Base-by-base conservation (phyloP, 2,797 vertebrate genomes). In the Clarias pachynema region DNA sequence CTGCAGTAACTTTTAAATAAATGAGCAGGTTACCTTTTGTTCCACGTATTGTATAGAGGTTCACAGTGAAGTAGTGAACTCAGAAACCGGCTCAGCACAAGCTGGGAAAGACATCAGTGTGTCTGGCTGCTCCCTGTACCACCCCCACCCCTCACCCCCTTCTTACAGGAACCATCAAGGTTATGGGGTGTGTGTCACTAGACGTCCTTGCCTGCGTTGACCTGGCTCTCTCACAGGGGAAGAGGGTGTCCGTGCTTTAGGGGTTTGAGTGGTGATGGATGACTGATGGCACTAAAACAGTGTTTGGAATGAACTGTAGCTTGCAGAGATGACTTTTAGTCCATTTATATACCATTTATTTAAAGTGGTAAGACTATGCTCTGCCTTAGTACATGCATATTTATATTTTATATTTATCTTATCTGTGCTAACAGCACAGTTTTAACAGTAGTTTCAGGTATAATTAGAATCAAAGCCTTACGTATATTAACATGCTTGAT, bases 51-150 rank as follows among this genome's bases (percentile, higher is more conserved):
- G 81, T 62, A 49, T 81, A 53, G 84, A 57, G 73, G 66, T 75
- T 75, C 56, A 81, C 74, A 89, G 65, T 24, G 44, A 86, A 53
- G 49, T 53, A 22, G 40, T 22, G 14, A 72, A 63, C 77, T 56
- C 63, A 44, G 49, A 83, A 69, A 80, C 15, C 22, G 0, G 2
- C 20, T 31, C 65, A 49, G 87, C 73, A 65, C 68, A 63, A 69
- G 89, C 92, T 95, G 91, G 90, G 80, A 88, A 89, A 92, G 89
- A 87, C 88, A 89, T 93, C 86, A 89, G 88, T 82, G 75, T 56
- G 29, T n/a, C 9, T 84, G 84, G 20, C 89, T 60, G 62, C 85
- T 89, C 90, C 87, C 10, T 79, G 91, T 91, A 53, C 49, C 49
- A 53, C 49, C 49, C 49, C 49, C 34, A 34, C 34, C 34, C 34